Conservation (phyloP, 2,888 invertebrate species). For the Stenchaetothrips biformis region DNA sequence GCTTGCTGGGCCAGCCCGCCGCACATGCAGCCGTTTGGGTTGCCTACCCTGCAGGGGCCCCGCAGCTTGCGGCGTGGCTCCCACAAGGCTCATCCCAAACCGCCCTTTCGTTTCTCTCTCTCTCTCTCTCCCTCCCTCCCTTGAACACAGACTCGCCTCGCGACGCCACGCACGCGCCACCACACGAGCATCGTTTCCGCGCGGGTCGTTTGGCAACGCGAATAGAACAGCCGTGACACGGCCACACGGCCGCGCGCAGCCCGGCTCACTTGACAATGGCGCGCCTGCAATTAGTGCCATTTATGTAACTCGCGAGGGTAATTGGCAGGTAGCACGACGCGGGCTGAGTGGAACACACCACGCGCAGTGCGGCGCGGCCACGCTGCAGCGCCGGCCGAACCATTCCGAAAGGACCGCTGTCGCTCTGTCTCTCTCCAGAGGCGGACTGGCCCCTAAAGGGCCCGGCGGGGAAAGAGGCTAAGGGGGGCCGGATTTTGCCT, state of each 20-base stretch:
- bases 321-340: not conserved
- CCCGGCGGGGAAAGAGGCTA: too few relatives aligned
- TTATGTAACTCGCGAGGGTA: conserved; percentile 11
- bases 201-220: not conserved
- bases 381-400: too few relatives aligned
- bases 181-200: too few relatives aligned
- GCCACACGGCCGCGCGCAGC: not conserved
- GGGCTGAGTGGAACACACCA: too few relatives aligned
- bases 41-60: not conserved
- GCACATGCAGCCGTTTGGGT: not conserved
- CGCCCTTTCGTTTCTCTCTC: not conserved
- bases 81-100: not conserved
- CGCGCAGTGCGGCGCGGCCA: too few relatives aligned
- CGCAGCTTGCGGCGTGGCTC: not conserved
- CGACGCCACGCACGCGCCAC: too few relatives aligned
- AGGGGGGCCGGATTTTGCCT: too few relatives aligned
- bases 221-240: not conserved
- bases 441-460: too few relatives aligned
- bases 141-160: too few relatives aligned
- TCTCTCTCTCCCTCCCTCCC: not conserved
- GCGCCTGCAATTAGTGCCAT: not conserved
- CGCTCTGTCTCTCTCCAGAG: too few relatives aligned
- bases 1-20: not conserved
- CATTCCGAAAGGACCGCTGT: too few relatives aligned
- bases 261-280: not conserved